Percentiles rank a stretch among this genome's conserved stretches.
Conservation (phyloP, 2,113 vertebrate species). For the Oreochromis niloticus region DNA sequence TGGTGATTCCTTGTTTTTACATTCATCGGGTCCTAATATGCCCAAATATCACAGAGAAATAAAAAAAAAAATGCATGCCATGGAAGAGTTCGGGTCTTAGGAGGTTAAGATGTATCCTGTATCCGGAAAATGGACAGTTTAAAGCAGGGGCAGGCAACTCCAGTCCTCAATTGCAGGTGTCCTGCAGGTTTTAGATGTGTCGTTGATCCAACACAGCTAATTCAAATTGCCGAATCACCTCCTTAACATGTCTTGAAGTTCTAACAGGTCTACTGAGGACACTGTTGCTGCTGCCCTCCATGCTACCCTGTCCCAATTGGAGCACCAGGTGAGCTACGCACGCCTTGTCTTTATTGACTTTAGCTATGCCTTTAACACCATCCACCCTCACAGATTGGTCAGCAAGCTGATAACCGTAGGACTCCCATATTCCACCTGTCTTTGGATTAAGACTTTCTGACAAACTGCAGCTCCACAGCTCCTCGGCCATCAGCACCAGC, state of each 20-base stretch:
- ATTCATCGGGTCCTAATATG: too few relatives aligned
- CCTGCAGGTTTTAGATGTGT: not conserved
- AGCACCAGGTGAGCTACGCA: not conserved
- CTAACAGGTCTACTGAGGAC: not conserved
- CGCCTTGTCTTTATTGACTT: not conserved
- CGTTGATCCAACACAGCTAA: not conserved
- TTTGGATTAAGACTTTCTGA: not conserved
- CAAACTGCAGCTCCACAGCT: not conserved
- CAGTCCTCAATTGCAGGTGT: not conserved
- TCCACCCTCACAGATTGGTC: not conserved
- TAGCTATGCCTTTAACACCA: not conserved
- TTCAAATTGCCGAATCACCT: not conserved
- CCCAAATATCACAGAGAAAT: too few relatives aligned
- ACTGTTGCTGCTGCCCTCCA: not conserved
- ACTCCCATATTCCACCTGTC: not conserved
- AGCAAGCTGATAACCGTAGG: not conserved
- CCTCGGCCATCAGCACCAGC: not conserved
- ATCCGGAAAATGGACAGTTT: not conserved
- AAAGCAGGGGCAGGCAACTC: not conserved
- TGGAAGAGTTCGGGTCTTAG: too few relatives aligned
- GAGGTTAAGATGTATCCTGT: not conserved
- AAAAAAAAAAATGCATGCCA: too few relatives aligned
- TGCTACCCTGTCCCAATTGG: not conserved
- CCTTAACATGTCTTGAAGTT: not conserved
- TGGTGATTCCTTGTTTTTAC: too few relatives aligned